Conservation (phyloP, 2,888 invertebrate genomes). For the Julus scanicus region DNA sequence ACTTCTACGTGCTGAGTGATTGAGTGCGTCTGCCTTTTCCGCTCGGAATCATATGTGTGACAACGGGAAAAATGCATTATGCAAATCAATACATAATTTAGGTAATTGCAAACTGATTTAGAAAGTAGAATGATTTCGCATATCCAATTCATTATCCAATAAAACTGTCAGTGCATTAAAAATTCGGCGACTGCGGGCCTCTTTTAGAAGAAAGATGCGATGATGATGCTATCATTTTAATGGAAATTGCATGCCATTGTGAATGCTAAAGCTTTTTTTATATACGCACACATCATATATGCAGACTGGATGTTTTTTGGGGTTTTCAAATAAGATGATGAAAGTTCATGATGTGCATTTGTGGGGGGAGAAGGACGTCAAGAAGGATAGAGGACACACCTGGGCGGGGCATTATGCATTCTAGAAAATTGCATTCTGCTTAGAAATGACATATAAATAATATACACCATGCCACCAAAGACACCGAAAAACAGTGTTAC, state of each 20-base stretch:
- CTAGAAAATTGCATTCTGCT: background rate
- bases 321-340: background rate
- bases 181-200: slow-evolving; percentile 2
- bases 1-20: slow-evolving; percentile 18
- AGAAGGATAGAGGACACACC: background rate
- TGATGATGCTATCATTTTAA: slow-evolving; percentile 28
- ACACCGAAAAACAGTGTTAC: background rate
- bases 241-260: slow-evolving; percentile 28
- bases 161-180: slow-evolving; percentile 33
- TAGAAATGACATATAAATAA: background rate
- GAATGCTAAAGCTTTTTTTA: slow-evolving; percentile 2
- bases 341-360: background rate
- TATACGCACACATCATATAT: background rate
- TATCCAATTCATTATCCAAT: slow-evolving; percentile 33
- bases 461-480: background rate
- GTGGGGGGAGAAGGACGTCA: background rate
- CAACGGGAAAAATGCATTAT: slow-evolving; percentile 33
- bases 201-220: slow-evolving; percentile 24
- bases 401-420: background rate
- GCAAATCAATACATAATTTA: slow-evolving; percentile 33
- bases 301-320: background rate
- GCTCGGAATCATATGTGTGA: slow-evolving; percentile 15
- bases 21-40: slow-evolving; percentile 33
- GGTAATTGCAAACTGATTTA: slow-evolving; percentile 33
- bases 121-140: slow-evolving; percentile 28